Percentiles rank a stretch among this genome's conserved stretches.
Conservation (phyloP, 2,797 vertebrate species). For the Lagodon rhomboides region DNA sequence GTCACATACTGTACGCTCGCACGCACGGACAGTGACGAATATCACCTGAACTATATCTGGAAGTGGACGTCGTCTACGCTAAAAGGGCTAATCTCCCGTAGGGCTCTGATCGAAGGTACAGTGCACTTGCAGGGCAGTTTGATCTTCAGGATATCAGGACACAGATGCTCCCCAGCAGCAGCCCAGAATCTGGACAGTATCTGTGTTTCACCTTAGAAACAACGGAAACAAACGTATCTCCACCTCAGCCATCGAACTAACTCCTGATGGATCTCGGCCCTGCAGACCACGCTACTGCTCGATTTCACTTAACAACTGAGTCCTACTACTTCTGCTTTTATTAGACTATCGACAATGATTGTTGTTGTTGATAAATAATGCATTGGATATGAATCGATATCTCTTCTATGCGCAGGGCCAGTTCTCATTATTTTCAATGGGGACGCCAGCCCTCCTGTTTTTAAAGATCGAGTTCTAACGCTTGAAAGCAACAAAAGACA, state of each 20-base stretch:
- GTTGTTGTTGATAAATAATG: slow-evolving; percentile 69
- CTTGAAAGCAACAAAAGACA: slow-evolving; percentile 68
- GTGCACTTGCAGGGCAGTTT: slow-evolving; percentile 26
- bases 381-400: slow-evolving; percentile 74
- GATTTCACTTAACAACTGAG: slow-evolving; percentile 70
- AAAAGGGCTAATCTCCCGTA: slow-evolving; percentile 69
- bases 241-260: slow-evolving; percentile 36
- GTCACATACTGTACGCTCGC: slow-evolving; percentile 25
- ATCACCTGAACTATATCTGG: slow-evolving; percentile 34
- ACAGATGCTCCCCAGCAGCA: slow-evolving; percentile 34
- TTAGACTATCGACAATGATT: slow-evolving; percentile 63
- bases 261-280: slow-evolving; percentile 28
- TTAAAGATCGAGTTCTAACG: slow-evolving; percentile 70
- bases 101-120: slow-evolving; percentile 49
- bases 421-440: slow-evolving; percentile 99
- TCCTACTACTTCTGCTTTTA: slow-evolving; percentile 72
- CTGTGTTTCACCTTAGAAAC: slow-evolving; percentile 27
- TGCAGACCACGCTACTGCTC: slow-evolving; percentile 55
- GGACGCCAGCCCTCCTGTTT: slow-evolving; percentile 80
- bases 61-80: slow-evolving; percentile 40
- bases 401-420: slow-evolving; percentile 50
- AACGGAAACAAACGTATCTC: slow-evolving; percentile 27
- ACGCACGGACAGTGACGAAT: slow-evolving; percentile 16
- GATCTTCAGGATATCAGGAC: slow-evolving; percentile 50
- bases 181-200: slow-evolving; percentile 3